Base-by-base conservation (phyloP, 2,113 vertebrate genomes). In the Monopterus albus region DNA sequence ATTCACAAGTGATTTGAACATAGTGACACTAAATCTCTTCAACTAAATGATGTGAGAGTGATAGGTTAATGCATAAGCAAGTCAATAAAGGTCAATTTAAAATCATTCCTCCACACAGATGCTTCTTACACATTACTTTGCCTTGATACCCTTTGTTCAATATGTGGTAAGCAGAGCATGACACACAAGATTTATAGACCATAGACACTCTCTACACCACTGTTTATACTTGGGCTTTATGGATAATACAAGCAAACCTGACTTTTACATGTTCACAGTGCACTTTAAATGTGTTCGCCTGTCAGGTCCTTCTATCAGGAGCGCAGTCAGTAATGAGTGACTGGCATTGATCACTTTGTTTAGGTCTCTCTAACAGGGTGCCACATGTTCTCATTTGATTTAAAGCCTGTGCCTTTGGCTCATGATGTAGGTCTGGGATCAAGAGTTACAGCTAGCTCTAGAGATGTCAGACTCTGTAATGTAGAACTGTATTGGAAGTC, bases 391-490 rank as follows among this genome's bases (percentile, higher is more conserved):
- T 60, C 53, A 31, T 67, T 69, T 49, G 17, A 31, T 74, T 50
- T 65, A 15, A 51, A 76, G 62, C 49, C 49, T 25, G 15, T 50
- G 42, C 20, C 46, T 79, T 85, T 76, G 63, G 72, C 81, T 73
- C 28, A 55, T 59, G 75, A 70, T 79, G 57, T 21, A 49, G 20
- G 63, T 51, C 60, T 20, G 5, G 3, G 45, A 76, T 72, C 51
- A 64, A 65, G 50, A 87, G 64, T 83, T 60, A 69, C 72, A 39
- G 80, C 70, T 69, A 62, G 75, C 55, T 73, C 14, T 2, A 40
- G 21, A 52, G 53, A 62, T 64, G 58, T 75, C 72, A 70, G 28
- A 72, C 38, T 83, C 53, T 78, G 63, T 78, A 29, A 58, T 77
- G 67, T 42, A 47, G 57, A 72, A 25, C 56, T 35, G 61, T 65